Evolutionary conservation across 2,888 invertebrate species (phyloP), one percentile per base, ranked within the genome.

Genomic region (Agrotis ipsilon): DNA sequence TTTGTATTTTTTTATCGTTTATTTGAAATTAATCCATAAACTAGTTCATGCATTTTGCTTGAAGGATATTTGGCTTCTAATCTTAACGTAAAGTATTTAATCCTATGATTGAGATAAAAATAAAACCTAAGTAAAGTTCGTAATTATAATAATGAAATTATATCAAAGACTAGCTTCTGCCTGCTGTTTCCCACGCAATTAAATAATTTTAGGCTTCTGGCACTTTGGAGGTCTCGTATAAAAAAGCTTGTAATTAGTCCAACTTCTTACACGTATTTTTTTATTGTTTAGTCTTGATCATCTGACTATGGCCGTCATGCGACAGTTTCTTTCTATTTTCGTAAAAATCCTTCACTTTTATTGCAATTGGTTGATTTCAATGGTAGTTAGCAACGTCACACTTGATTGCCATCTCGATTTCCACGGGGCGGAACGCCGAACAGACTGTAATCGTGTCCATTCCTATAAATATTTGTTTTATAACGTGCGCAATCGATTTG

Each of bases 311-410:
- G 49, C 58, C 46, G 60, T 60, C 48, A 51, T 64, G 63, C 46
- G 59, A 55, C 48, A 48, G 52, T 72, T 66, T 72, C 39, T 66
- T 63, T 78, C 43, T 73, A 55, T 81, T 65, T 79, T 66, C 43
- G 51, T 67, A 60, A 51, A 24, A 43, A 72, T 81, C 78, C 78
- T 81, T 81, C 82, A 66, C n/a, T 79, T 78, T 57, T 62, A 78
- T 65, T 66, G 63, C 72, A 68, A 68, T 64, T 64, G 27, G 60
- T 67, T 67, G 72, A 58, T 77, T 78, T 79, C 82, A 81, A 65
- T 68, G 82, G 52, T 55, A 68, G 60, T 68, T 62, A 62, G 72
- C 24, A 52, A 78, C 61, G 79, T 79, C 78, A 81, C 72, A 78
- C 72, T 77, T 48, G 78, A 81, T 79, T 72, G 61, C 72, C 52